These are phyloP conservation scores for Nibea coibor DNA, from an alignment of 2,113 vertebrate species.

Conservation along the genomic window DNA sequence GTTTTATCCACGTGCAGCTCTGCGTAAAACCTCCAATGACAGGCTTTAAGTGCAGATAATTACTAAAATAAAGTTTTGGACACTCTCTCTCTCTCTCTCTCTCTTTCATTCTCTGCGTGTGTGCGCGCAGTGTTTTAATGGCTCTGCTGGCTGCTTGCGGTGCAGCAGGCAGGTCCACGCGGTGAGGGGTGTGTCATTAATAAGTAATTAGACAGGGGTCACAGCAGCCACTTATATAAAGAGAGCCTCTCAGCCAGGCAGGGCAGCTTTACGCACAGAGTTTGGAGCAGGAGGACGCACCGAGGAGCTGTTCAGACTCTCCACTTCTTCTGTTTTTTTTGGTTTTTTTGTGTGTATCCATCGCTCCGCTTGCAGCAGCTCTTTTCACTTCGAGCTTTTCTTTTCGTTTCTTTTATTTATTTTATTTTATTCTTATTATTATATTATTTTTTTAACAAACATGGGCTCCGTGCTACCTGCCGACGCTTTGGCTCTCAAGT, in stretches of 20 bases:
- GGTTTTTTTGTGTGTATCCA: too few relatives aligned
- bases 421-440: neutral
- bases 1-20: neutral
- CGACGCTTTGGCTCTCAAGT: constrained; percentile 91
- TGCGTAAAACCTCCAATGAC: neutral
- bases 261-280: constrained; percentile 63
- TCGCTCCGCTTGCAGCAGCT: neutral
- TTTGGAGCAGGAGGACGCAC: constrained; percentile 64
- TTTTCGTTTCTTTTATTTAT: too few relatives aligned
- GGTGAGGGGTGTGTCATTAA: constrained; percentile 95
- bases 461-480: constrained; percentile 96
- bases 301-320: constrained; percentile 39
- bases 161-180: constrained; percentile 83
- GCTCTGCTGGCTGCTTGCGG: constrained; percentile 6
- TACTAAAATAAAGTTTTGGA: constrained; percentile 37
- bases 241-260: constrained; percentile 73
- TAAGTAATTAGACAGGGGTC: constrained; percentile 97
- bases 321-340: neutral
- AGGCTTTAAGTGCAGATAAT: constrained; percentile 6
- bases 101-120: neutral
- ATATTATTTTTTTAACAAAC: neutral
- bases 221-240: constrained; percentile 91
- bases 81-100: neutral
- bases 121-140: neutral
- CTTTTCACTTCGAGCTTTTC: neutral